A percentile compares a stretch with the other conserved stretches of the same genome.
Evolutionary conservation across 1,140 invertebrate species (phyloP).

Genomic region (Bombus consobrinus): DNA sequence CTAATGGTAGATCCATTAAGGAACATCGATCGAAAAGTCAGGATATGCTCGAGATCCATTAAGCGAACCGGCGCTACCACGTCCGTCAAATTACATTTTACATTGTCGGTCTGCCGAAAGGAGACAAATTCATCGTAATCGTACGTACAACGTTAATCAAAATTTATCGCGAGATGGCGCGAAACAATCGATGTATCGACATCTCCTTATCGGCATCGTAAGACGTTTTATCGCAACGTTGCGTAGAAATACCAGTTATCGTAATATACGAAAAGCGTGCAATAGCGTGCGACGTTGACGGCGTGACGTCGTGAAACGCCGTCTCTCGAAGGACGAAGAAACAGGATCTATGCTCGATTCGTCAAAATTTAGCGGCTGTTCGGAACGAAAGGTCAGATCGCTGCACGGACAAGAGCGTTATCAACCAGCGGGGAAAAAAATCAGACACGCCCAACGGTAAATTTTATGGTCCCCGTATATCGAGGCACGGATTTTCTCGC

Average conservation of each 20-base stretch:
- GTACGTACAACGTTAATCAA: neutral
- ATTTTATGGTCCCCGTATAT: neutral
- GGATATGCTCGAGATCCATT: neutral
- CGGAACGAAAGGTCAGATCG: neutral
- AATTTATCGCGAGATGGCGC: neutral
- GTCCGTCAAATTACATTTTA: neutral
- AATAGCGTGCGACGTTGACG: too few relatives aligned
- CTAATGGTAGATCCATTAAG: conserved; percentile 30
- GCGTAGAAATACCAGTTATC: conserved; percentile 9
- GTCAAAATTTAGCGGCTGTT: neutral
- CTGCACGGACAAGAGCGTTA: neutral
- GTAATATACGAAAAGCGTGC: neutral
- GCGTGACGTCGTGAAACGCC: neutral
- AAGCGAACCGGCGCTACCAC: neutral
- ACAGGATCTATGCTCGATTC: neutral
- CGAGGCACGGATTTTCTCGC: neutral
- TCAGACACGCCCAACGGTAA: neutral
- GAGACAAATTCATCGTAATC: neutral
- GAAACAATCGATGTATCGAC: conserved; percentile 4
- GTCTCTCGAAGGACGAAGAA: neutral
- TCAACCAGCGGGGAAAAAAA: neutral
- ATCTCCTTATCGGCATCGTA: neutral
- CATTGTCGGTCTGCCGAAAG: neutral
- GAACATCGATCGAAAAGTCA: neutral
- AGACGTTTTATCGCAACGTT: neutral